These are phyloP conservation scores for Atta colombica DNA, from an alignment of 1,140 invertebrate species.

Conservation along the genomic window DNA sequence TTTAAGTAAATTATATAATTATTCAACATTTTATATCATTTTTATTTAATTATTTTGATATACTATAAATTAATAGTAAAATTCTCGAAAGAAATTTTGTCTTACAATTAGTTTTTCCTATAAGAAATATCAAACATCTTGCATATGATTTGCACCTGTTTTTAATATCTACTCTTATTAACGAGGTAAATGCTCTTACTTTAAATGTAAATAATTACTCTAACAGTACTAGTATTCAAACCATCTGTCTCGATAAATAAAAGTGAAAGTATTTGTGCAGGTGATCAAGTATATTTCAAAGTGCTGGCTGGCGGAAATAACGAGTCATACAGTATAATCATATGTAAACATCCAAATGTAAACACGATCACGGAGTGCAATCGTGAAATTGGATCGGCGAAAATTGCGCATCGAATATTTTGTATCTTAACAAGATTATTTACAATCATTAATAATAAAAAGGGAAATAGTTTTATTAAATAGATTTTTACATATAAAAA, in stretches of 20 bases:
- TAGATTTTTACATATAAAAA: neutral
- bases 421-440: constrained; percentile 47
- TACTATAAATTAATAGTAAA: neutral
- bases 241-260: neutral
- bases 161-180: neutral
- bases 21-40: neutral
- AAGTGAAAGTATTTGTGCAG: neutral
- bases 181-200: neutral
- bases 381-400: constrained; percentile 61
- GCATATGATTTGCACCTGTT: neutral
- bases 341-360: constrained; percentile 42
- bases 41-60: neutral
- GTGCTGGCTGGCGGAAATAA: neutral
- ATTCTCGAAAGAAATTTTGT: neutral
- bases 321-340: constrained; percentile 56
- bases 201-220: neutral
- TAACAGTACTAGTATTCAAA: neutral
- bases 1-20: neutral
- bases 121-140: neutral
- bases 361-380: constrained; percentile 39
- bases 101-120: neutral
- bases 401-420: constrained; percentile 45
- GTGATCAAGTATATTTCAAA: neutral
- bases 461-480: neutral
- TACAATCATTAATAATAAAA: neutral